Evolutionary conservation across 2,113 vertebrate genomes (phyloP), one percentile per base, ranked within the genome.

Genomic region (Hypanus sabinus): DNA sequence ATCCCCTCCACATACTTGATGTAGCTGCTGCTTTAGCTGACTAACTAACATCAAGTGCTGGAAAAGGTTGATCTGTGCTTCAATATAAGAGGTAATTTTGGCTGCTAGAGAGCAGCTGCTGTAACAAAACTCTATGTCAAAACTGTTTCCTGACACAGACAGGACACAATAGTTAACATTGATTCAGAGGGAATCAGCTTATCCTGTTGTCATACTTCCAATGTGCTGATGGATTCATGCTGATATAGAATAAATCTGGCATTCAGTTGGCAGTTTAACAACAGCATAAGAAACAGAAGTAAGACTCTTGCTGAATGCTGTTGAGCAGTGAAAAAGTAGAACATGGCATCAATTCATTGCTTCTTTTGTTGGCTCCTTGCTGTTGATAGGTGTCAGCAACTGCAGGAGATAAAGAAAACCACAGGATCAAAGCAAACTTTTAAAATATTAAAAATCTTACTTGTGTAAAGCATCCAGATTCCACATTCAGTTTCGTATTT

Each of bases 191-290:
- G 60, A 90, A 90, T 90, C 85, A n/a, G 57, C 85, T 90, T 90
- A 90, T 62, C 57, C 60, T 65, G 60, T 65, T 65, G 60, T 65
- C 33, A 8, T n/a, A 68, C 85, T 65, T 65, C 85, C 60, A 90
- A 90, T 33, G n/a, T 90, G 85, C 85, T 90, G 85, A 90, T 65
- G 85, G 85, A 90, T 90, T 90, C 85, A 90, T 68, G 85, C 85
- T 90, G 85, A 90, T 65, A 90, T 65, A 30, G 60, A 65, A 90
- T 90, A 90, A 90, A 90, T 68, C 85, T n/a, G 85, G 85, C 85
- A 65, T 16, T 85, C 60, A 65, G 60, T 90, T 90, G 85, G 85
- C 60, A 68, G n/a, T 7, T 65, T 65, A 90, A 68, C 85, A 90
- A 65, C 60, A 90, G 85, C 30, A 65, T 7, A 90, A 90, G 60